Conservation (phyloP, 2,888 invertebrate genomes). For the Spilarctia lutea region DNA sequence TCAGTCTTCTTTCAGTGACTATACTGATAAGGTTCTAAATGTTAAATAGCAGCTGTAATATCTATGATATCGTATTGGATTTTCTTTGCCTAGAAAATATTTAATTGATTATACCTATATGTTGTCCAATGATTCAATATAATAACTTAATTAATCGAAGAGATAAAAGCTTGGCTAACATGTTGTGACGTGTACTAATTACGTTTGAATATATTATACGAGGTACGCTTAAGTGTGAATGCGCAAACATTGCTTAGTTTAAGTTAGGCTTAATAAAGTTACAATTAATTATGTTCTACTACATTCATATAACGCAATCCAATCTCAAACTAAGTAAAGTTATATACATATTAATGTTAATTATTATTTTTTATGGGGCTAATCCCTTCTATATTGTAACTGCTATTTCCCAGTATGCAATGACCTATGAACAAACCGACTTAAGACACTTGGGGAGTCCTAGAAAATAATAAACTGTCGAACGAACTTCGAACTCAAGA, state of each 20-base stretch:
- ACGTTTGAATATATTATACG: slow-evolving; percentile 34
- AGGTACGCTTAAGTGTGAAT: slow-evolving; percentile 25
- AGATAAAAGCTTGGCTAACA: slow-evolving; percentile 51
- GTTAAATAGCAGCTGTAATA: not conserved
- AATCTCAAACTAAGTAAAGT: too few species aligned
- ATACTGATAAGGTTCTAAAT: not conserved
- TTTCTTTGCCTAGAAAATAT: slow-evolving; percentile 26
- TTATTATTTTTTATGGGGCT: too few species aligned
- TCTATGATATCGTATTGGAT: not conserved
- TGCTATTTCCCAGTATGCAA: too few species aligned
- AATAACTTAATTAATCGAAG: slow-evolving; percentile 58
- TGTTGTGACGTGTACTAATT: slow-evolving; percentile 47
- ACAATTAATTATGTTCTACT: not conserved
- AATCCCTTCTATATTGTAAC: too few species aligned
- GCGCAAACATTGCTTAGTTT: slow-evolving; percentile 9
- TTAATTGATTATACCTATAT: slow-evolving; percentile 48
- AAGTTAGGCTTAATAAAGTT: not conserved
- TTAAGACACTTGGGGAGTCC: too few species aligned
- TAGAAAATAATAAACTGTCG: too few species aligned
- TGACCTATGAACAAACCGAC: too few species aligned
- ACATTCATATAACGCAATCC: too few species aligned
- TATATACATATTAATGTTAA: too few species aligned
- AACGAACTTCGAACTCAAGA: too few species aligned
- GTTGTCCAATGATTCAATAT: slow-evolving; percentile 48
- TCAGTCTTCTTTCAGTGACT: not conserved